A percentile compares a stretch with the other conserved stretches of the same genome.
phyloP scores from a whole-genome alignment of 2,888 invertebrate species.

The Hipparchia sbordonii region DNA sequence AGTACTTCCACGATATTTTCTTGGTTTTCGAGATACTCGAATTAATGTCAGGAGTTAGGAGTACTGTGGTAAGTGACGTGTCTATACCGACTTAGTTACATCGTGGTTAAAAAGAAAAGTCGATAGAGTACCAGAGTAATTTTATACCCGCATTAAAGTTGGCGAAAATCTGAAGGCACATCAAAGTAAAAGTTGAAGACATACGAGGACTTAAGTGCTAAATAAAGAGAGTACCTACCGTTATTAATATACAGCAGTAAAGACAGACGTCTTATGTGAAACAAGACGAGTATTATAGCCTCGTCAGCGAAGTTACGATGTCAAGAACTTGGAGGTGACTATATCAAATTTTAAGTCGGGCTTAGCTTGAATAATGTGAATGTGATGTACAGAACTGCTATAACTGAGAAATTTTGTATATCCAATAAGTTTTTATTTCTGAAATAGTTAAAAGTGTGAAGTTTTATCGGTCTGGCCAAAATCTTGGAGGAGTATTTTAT shows the following conservation, averaged over 20 bases:
- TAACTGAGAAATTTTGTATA: constrained; percentile 3
- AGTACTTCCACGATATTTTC: no score
- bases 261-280: constrained; percentile 22
- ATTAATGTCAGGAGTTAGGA: no score
- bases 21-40: no score
- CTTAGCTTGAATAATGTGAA: background rate
- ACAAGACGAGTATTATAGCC: constrained; percentile 23
- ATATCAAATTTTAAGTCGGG: constrained; percentile 38
- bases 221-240: background rate
- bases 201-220: background rate
- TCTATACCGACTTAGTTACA: no score
- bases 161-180: constrained; percentile 1
- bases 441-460: no score
- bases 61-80: no score
- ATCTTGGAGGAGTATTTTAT: no score
- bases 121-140: no score
- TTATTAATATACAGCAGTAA: constrained; percentile 19
- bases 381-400: background rate
- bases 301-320: constrained; percentile 34
- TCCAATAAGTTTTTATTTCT: background rate
- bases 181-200: constrained; percentile 6
- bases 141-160: background rate
- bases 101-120: no score
- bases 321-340: constrained; percentile 32
- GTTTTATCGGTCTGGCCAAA: no score